phyloP scores from a whole-genome alignment of 2,113 vertebrate species.

The Pedionomus torquatus region DNA sequence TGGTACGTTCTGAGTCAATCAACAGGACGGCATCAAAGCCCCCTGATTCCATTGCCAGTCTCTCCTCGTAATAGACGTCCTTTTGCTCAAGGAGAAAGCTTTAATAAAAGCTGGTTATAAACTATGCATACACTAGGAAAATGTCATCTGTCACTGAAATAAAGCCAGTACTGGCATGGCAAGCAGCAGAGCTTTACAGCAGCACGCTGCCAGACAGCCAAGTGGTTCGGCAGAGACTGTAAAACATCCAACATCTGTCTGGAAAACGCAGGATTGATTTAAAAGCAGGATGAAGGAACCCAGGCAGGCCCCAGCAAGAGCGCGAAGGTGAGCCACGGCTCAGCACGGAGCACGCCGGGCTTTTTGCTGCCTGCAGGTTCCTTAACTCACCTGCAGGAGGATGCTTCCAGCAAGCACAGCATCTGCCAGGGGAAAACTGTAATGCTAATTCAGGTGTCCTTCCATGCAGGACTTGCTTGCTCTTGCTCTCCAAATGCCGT shows the following conservation, averaged over 20 bases:
- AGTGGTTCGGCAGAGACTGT: background rate
- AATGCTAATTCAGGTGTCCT: background rate
- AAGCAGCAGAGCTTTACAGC: background rate
- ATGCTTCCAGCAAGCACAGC: background rate
- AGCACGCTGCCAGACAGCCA: background rate
- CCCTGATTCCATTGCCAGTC: background rate
- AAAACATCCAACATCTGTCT: background rate
- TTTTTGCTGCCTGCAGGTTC: background rate
- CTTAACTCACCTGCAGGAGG: background rate
- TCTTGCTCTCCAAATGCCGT: background rate
- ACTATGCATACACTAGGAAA: background rate
- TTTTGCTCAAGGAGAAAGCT: conserved; percentile 34
- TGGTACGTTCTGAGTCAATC: background rate
- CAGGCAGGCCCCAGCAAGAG: background rate
- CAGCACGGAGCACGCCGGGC: background rate
- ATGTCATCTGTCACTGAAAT: conserved; percentile 20
- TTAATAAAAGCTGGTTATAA: background rate
- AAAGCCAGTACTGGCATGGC: background rate
- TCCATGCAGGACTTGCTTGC: background rate
- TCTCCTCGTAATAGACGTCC: background rate
- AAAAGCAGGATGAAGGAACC: background rate
- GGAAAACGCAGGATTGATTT: background rate
- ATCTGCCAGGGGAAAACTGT: background rate
- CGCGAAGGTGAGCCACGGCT: background rate
- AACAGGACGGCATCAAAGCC: background rate